These are phyloP conservation scores for Camptogramma bilineatum DNA, from an alignment of 2,888 invertebrate species.

Conservation along the genomic window DNA sequence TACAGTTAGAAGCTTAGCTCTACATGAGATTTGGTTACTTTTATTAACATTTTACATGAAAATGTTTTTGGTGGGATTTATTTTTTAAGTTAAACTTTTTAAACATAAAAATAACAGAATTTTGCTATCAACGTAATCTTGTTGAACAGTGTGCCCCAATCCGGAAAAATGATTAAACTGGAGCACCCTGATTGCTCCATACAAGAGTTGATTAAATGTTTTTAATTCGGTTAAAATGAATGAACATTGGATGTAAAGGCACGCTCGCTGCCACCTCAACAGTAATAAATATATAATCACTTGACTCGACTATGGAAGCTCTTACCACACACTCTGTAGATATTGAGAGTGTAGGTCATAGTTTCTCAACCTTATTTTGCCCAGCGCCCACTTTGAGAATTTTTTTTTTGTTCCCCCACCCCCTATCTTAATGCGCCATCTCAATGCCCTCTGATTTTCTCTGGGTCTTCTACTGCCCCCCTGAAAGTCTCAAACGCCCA, in stretches of 20 bases:
- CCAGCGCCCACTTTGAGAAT: too few relatives aligned
- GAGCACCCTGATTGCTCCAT: conserved; percentile 32
- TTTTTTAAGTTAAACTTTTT: background rate
- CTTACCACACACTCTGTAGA: conserved; percentile 6
- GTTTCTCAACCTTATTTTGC: too few relatives aligned
- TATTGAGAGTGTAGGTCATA: background rate
- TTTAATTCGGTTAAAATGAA: conserved; percentile 33
- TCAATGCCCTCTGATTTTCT: too few relatives aligned
- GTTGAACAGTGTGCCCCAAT: conserved; percentile 12
- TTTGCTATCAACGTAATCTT: conserved; percentile 8
- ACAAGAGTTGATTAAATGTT: conserved; percentile 37
- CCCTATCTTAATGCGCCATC: too few relatives aligned
- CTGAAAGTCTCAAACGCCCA: too few relatives aligned
- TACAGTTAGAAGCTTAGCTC: too few relatives aligned
- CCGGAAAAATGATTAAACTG: conserved; percentile 35
- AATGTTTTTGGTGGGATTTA: too few relatives aligned
- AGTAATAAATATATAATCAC: conserved; percentile 33
- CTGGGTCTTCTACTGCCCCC: too few relatives aligned
- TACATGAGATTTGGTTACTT: too few relatives aligned
- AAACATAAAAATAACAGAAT: background rate
- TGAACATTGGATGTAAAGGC: conserved; percentile 26
- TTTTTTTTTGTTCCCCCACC: too few relatives aligned
- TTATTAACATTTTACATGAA: too few relatives aligned
- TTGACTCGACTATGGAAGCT: conserved; percentile 16
- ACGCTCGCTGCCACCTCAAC: conserved; percentile 20